Evolutionary conservation across 2,888 invertebrate genomes (phyloP), one percentile per base, ranked within the genome.

Genomic region (Parascotia fuliginaria): DNA sequence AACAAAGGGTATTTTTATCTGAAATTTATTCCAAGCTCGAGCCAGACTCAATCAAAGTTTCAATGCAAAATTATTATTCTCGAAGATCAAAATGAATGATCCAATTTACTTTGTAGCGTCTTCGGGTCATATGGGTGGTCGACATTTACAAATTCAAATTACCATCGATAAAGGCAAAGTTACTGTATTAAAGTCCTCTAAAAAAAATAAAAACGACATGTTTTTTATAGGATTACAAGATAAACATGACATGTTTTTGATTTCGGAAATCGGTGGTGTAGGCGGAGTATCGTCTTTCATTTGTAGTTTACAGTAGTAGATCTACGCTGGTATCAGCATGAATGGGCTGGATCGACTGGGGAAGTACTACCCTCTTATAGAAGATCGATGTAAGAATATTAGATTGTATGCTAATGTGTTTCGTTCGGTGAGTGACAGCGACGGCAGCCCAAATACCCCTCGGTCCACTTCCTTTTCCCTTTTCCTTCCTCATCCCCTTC

Each of bases 141-240:
- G 54, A 46, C 37, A 47, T 61, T 67, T 50, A 57, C 40, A 52
- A 55, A 53, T 36, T 41, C 43, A 41, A 59, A 59, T 45, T 47
- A 31, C 39, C 36, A 16, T 36, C 54, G 46, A 66, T 66, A 67
- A 68, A 68, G 42, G 15, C 14, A 28, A 61, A 60, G 42, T 54
- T 68, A 55, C 64, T 64, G 46, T 61, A 46, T 45, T 15, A 19
- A 45, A 60, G n/a, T n/a, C n/a, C 50, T 48, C 57, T 47, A 44
- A 54, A 60, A 65, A 51, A 58, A 53, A 9, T 15, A 31, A 40
- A 55, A 44, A 34, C 43, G 11, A 50, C 31, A 47, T 39, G 50
- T 60, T 67, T 65, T 65, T 62, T 46, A 62, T 60, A 60, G 57
- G 59, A 16, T 50, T 46, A 56, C 46, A 34, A 45, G 39, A 41